A percentile compares a stretch with the other conserved stretches of the same genome.
phyloP scores from a whole-genome alignment of 2,888 invertebrate species.

The Leptinotarsa peninsularis region DNA sequence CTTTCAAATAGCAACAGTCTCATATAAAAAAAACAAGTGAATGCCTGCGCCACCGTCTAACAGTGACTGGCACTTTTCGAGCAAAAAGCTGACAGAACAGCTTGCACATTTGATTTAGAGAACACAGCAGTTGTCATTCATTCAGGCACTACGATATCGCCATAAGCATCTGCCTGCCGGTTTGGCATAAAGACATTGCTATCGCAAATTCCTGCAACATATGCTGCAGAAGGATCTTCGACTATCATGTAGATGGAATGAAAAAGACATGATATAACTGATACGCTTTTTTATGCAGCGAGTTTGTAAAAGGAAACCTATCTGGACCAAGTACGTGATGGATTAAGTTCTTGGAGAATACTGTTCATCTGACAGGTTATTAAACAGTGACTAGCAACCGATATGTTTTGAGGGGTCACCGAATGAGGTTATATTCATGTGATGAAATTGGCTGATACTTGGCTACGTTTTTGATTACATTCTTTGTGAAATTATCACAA shows the following conservation, averaged over 20 bases:
- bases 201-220: slow-evolving; percentile 61
- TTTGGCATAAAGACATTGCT: slow-evolving; percentile 52
- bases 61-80: slow-evolving; percentile 42
- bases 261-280: slow-evolving; percentile 32
- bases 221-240: slow-evolving; percentile 51
- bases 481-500: no score
- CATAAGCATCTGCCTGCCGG: slow-evolving; percentile 63
- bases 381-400: not conserved
- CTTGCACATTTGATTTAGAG: slow-evolving; percentile 61
- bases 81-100: slow-evolving; percentile 44
- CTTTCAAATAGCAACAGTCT: not conserved
- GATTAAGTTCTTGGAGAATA: not conserved
- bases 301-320: slow-evolving; percentile 40
- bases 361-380: not conserved
- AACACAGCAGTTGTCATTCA: slow-evolving; percentile 61
- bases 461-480: no score
- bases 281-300: slow-evolving; percentile 22
- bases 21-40: not conserved
- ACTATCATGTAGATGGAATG: slow-evolving; percentile 32
- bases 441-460: no score
- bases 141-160: slow-evolving; percentile 64
- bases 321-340: slow-evolving; percentile 34
- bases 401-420: no score
- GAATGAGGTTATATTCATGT: no score
- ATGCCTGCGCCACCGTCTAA: not conserved